Percentiles rank a stretch among this genome's conserved stretches.
Evolutionary conservation across 2,888 invertebrate genomes (phyloP).

Genomic region (Lydus trimaculatus): DNA sequence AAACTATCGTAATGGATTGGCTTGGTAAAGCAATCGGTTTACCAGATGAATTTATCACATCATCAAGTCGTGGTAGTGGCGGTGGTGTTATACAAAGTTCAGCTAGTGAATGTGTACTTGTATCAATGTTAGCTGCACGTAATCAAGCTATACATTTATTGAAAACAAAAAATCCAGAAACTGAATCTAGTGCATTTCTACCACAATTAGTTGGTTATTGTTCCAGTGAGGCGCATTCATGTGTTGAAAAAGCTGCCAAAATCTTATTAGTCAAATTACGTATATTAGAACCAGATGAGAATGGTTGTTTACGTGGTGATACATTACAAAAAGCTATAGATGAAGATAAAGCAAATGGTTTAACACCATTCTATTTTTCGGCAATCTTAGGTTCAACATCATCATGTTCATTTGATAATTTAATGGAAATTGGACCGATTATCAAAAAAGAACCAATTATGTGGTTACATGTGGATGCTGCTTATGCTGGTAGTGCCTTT

Average conservation of each 20-base stretch:
- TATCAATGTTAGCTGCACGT: conserved; percentile 79
- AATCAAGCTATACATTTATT: conserved; percentile 73
- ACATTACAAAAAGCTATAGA: conserved; percentile 69
- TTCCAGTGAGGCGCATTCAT: conserved; percentile 77
- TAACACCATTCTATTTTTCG: conserved; percentile 85
- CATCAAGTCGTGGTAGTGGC: conserved; percentile 66
- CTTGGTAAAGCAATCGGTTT: conserved; percentile 78
- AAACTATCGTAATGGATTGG: conserved; percentile 85
- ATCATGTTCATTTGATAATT: conserved; percentile 83
- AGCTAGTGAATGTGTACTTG: conserved; percentile 83
- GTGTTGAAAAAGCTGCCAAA: conserved; percentile 81
- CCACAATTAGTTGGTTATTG: conserved; percentile 81
- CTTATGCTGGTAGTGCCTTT: conserved; percentile 86
- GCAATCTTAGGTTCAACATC: conserved; percentile 86
- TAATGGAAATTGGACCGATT: conserved; percentile 79
- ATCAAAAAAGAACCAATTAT: conserved; percentile 67
- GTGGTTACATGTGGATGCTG: conserved; percentile 91
- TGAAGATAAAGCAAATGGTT: conserved; percentile 76
- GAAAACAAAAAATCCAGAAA: conserved; percentile 64
- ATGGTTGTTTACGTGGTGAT: conserved; percentile 70
- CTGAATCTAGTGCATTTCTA: conserved; percentile 73
- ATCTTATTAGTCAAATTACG: conserved; percentile 76
- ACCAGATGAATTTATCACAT: conserved; percentile 71
- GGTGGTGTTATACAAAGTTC: conserved; percentile 86
- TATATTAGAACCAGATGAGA: conserved; percentile 75